Base-by-base conservation (phyloP, 2,797 vertebrate species). In the Cirrhinus molitorella region DNA sequence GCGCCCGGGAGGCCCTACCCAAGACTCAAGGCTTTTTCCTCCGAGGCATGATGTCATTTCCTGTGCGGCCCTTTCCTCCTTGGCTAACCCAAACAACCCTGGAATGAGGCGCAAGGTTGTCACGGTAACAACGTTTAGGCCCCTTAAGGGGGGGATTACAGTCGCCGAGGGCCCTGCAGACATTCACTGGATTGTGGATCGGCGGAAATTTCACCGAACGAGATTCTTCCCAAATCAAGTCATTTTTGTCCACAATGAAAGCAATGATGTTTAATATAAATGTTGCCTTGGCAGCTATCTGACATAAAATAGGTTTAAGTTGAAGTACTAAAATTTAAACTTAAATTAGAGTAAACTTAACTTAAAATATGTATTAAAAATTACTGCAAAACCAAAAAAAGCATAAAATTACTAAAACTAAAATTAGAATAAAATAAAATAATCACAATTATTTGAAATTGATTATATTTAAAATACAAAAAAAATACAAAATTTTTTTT, bases 1-100 rank as follows among this genome's bases (percentile, higher is more conserved):
- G 92, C 92, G 92, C 75, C 83, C 70, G 12, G 43, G 80, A 85
- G 14, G 89, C 89, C 77, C 85, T 90, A 88, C 85, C 93, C 90
- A 86, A 87, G 90, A 79, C 91, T 89, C 87, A 73, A 89, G 90
- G 89, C 90, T 91, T 93, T 94, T 94, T 92, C 93, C 94, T 95
- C 91, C 91, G 92, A 95, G 94, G 93, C 93, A 93, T 95, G 93
- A 95, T 92, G 94, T 95, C 91, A 95, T 94, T 94, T 96, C 95
- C 94, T 95, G 93, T 83, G 91, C 91, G 81, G 92, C 92, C 93
- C 92, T 94, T 95, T 94, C 94, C 93, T 93, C 87, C 93, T 89
- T 85, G 76, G 90, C 92, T 94, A 95, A 95, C 94, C 94, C 94
- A 95, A 95, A 95, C 92, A 94, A 93, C 90, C 84, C 88, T 91